Conservation (phyloP, 2,113 vertebrate species). For the Labeo rohita region DNA sequence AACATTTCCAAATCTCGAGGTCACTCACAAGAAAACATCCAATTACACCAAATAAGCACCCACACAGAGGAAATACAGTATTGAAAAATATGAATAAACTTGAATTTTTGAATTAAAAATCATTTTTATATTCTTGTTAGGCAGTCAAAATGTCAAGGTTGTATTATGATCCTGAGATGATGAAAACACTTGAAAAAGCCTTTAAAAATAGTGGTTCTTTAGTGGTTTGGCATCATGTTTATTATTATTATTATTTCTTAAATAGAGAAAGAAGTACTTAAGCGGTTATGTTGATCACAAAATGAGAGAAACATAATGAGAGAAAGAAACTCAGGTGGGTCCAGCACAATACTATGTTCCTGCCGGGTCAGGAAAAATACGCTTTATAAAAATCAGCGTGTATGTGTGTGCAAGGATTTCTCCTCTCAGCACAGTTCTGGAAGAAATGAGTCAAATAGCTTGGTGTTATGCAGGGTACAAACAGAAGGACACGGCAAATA, state of each 20-base stretch:
- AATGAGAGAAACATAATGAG: neutral
- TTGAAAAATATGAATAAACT: neutral
- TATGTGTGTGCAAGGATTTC: neutral
- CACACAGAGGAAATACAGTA: neutral
- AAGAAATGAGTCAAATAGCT: constrained; percentile 12
- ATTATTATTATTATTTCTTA: neutral
- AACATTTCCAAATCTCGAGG: too few species aligned
- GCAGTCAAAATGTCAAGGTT: neutral
- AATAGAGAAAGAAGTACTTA: neutral
- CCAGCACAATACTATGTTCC: neutral
- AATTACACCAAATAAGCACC: too few species aligned
- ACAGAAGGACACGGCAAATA: constrained; percentile 12
- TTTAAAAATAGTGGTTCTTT: neutral
- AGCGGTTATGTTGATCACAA: neutral
- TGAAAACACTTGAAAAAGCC: neutral
- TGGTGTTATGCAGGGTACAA: constrained; percentile 17
- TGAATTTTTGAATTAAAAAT: neutral
- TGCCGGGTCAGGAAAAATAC: neutral
- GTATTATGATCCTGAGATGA: neutral
- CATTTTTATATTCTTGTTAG: neutral
- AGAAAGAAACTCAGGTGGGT: neutral
- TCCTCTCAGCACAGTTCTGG: neutral
- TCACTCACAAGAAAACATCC: too few species aligned
- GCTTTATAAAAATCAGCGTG: neutral
- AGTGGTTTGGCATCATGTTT: neutral